Conservation (phyloP, 2,888 invertebrate genomes). For the Mayetiola destructor region DNA sequence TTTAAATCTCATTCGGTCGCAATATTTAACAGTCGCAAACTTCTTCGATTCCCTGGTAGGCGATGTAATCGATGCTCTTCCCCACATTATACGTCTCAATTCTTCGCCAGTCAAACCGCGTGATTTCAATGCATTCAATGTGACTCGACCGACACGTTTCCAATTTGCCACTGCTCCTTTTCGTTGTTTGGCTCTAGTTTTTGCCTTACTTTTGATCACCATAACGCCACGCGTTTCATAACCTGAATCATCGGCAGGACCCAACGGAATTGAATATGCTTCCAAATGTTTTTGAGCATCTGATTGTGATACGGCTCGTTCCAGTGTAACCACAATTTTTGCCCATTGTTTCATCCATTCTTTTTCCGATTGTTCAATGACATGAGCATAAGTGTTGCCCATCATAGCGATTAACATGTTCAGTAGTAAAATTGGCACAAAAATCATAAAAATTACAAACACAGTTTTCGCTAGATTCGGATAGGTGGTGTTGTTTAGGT, state of each 20-base stretch:
- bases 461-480: conserved; percentile 86
- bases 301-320: conserved; percentile 79
- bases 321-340: conserved; percentile 92
- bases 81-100: conserved; percentile 79
- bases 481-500: conserved; percentile 78
- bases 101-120: conserved; percentile 77
- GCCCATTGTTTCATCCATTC: conserved; percentile 99
- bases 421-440: conserved; percentile 87
- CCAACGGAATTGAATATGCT: conserved; percentile 87
- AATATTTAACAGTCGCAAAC: conserved; percentile 28
- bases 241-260: conserved; percentile 67
- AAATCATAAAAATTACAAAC: conserved; percentile 96
- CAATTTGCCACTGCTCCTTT: conserved; percentile 93
- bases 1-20: neutral
- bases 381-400: conserved; percentile 97
- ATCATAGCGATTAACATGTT: conserved; percentile 99
- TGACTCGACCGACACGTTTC: conserved; percentile 89
- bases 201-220: conserved; percentile 94
- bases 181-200: conserved; percentile 88
- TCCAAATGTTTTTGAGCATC: conserved; percentile 83
- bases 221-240: conserved; percentile 86
- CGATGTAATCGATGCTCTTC: conserved; percentile 72
- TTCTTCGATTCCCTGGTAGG: conserved; percentile 57
- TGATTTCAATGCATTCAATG: conserved; percentile 65
- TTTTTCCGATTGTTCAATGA: conserved; percentile 96